Conservation (phyloP, 2,113 vertebrate species). For the Sisor rabdophorus region DNA sequence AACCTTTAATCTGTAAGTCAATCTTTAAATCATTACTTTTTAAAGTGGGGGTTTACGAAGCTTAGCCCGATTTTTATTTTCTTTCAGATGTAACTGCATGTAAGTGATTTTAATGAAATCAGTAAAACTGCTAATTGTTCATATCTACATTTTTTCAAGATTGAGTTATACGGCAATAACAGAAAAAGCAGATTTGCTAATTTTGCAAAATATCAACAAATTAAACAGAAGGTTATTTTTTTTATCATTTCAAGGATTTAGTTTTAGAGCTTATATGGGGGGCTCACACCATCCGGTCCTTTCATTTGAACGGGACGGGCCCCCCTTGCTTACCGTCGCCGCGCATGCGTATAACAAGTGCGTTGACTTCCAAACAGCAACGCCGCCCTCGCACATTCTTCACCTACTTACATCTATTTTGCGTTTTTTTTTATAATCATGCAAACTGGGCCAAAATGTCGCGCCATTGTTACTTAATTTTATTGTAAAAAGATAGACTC, state of each 20-base stretch:
- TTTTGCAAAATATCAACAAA: neutral
- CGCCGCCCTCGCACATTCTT: slow-evolving; percentile 36
- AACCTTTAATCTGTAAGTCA: neutral
- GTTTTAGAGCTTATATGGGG: slow-evolving; percentile 19
- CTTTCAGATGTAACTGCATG: neutral
- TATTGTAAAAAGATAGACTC: neutral
- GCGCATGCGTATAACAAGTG: slow-evolving; percentile 30
- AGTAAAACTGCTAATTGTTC: neutral
- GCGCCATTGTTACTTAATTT: neutral
- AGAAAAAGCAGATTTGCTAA: neutral
- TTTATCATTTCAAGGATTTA: neutral
- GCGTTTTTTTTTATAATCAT: neutral
- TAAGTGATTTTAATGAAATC: neutral
- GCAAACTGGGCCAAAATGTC: neutral
- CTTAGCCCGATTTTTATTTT: neutral
- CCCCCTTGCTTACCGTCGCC: slow-evolving; percentile 15
- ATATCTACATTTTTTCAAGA: neutral
- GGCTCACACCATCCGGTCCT: slow-evolving; percentile 21
- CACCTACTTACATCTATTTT: slow-evolving; percentile 17
- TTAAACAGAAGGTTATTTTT: neutral
- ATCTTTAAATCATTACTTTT: neutral
- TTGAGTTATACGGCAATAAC: too few relatives aligned
- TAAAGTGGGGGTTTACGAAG: neutral
- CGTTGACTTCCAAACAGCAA: slow-evolving; percentile 15
- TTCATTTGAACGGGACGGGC: slow-evolving; percentile 26